Evolutionary conservation across 2,797 vertebrate genomes (phyloP), one percentile per base, ranked within the genome.

Genomic region (Alfaro cultratus): DNA sequence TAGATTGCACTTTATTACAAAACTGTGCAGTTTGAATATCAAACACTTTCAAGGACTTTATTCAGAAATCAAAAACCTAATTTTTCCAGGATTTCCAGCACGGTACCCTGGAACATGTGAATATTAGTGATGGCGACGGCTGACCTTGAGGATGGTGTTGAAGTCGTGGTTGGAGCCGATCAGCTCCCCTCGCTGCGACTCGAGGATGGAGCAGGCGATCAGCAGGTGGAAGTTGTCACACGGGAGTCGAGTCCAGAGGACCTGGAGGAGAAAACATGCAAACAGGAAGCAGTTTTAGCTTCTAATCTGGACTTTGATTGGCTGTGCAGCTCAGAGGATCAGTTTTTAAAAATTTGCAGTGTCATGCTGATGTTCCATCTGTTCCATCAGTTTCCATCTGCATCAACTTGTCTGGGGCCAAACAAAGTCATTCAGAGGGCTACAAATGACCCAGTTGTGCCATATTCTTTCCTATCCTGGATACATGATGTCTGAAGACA

Each of bases 131-230:
- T n/a, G 12, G n/a, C 5, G 13, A 31, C 29, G 11, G 57, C 86
- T 84, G 80, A 98, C 97, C 94, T 98, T 98, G n/a, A 98, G 96
- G 75, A 98, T 98, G 18, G 97, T 97, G 77, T 97, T 98, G 82
- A 98, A 98, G 91, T 97, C 97, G 2, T 97, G 97, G 87, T 97
- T 94, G 0, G 97, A 97, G 60, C 96, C 96, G 80, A 98, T 98
- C 80, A 98, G 95, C 47, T 97, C 96, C 70, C 96, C 96, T 31
- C 97, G 91, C 90, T 98, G 97, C 18, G 96, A 96, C 90, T 97
- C 92, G 46, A 98, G 95, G 86, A 98, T 98, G 0, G 96, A 96
- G 5, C 97, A 97, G 88, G 96, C 97, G 79, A 98, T 95, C 78
- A 98, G 92, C 78, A 98, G 95, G 91, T 98, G 97, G 76, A 97